phyloP scores from a whole-genome alignment of 2,888 invertebrate genomes.

The Chymomyza procnemis region DNA sequence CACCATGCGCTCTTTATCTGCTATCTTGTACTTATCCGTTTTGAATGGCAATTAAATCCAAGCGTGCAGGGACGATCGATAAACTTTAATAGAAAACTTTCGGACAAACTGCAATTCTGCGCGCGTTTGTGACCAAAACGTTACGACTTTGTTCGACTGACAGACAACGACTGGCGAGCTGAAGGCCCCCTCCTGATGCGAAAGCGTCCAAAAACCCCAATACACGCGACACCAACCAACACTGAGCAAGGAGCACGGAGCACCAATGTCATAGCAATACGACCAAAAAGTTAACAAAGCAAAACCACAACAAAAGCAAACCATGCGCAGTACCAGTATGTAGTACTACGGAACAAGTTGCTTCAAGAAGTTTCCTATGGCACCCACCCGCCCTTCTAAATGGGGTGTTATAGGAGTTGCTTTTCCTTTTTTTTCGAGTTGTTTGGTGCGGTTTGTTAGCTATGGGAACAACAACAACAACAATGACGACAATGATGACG shows the following conservation, averaged over 20 bases:
- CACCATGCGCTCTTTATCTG: constrained; percentile 51
- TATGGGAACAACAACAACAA: not conserved
- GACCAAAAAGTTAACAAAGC: constrained; percentile 70
- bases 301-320: constrained; percentile 70
- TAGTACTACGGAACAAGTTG: constrained; percentile 27
- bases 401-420: too few relatives aligned
- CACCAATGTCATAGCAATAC: constrained; percentile 75
- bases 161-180: constrained; percentile 60
- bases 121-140: not conserved
- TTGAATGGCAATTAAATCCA: constrained; percentile 1
- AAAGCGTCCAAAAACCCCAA: constrained; percentile 6
- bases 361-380: constrained; percentile 55
- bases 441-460: constrained; percentile 18
- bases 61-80: not conserved
- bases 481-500: constrained; percentile 26
- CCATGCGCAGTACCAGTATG: constrained; percentile 56
- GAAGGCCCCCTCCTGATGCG: constrained; percentile 10
- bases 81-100: not conserved
- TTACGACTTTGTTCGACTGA: constrained; percentile 62
- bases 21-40: constrained; percentile 20
- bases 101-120: constrained; percentile 7
- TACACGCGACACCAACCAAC: not conserved
- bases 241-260: constrained; percentile 9
- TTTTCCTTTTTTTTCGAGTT: not conserved
- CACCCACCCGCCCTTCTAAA: not conserved